A percentile compares a stretch with the other conserved stretches of the same genome.
These are phyloP conservation scores for Oxyruncus cristatus DNA, from an alignment of 2,113 vertebrate genomes.

Conservation along the genomic window DNA sequence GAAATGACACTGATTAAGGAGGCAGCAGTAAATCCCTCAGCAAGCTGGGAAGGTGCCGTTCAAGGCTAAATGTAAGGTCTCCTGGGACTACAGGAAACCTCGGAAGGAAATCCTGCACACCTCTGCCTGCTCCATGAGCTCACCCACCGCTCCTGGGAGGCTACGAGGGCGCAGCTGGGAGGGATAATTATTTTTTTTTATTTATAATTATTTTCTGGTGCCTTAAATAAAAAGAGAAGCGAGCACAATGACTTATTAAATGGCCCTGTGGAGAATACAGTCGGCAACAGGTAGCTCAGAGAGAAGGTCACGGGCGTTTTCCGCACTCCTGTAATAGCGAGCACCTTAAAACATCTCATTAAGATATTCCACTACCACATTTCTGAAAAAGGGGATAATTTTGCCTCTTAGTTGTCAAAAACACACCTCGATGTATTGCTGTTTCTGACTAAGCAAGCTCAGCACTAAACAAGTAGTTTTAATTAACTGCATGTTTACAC, in stretches of 20 bases:
- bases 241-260: neutral
- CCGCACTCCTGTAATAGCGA: neutral
- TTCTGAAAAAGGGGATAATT: neutral
- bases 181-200: constrained; percentile 66
- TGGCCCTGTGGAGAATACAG: constrained; percentile 41
- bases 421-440: neutral
- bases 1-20: neutral
- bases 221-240: constrained; percentile 38
- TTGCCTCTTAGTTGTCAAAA: neutral
- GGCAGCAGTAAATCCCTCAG: neutral
- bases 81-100: neutral
- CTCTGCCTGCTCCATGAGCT: constrained; percentile 1
- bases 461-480: neutral
- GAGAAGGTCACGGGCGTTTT: neutral
- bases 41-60: neutral
- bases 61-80: neutral
- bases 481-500: neutral
- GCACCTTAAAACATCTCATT: neutral
- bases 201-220: constrained; percentile 67
- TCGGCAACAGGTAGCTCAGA: neutral
- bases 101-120: neutral
- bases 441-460: neutral
- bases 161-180: constrained; percentile 47
- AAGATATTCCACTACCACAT: neutral
- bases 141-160: constrained; percentile 45